Evolutionary conservation across 2,888 invertebrate genomes (phyloP).

Genomic region (Drosophila differens): DNA sequence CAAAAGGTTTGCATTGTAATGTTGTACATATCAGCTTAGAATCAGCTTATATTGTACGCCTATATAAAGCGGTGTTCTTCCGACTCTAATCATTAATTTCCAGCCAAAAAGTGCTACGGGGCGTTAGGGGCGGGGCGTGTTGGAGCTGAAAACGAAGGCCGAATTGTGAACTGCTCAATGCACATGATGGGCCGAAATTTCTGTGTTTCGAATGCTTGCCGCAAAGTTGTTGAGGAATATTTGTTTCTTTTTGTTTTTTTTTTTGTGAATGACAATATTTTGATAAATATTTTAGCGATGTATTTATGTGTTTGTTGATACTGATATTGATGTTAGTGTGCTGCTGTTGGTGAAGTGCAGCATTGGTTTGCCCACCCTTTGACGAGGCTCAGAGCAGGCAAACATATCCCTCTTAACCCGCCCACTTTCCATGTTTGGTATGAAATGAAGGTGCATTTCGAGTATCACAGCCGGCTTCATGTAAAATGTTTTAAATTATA

Average conservation of each 20-base stretch:
- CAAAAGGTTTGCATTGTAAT: conserved; percentile 70
- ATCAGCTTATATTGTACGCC: conserved; percentile 32
- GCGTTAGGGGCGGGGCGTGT: conserved; percentile 51
- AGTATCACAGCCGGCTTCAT: conserved; percentile 17
- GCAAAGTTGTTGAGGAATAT: conserved; percentile 66
- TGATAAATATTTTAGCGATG: conserved; percentile 34
- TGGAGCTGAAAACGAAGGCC: conserved; percentile 21
- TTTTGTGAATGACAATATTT: conserved; percentile 7
- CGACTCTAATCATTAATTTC: conserved; percentile 52
- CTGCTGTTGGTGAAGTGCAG: conserved; percentile 44
- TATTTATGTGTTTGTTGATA: conserved; percentile 42
- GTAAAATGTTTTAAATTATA: background rate
- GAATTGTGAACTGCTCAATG: conserved; percentile 48
- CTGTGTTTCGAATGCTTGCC: conserved; percentile 38
- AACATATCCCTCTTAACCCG: conserved; percentile 82
- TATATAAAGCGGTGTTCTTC: conserved; percentile 71
- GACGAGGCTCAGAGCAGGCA: conserved; percentile 59
- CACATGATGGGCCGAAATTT: conserved; percentile 71
- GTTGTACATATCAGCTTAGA: conserved; percentile 35
- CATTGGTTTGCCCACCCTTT: conserved; percentile 59
- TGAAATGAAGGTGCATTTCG: conserved; percentile 58
- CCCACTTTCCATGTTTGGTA: conserved; percentile 82
- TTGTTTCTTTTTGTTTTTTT: conserved; percentile 9
- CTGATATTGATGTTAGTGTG: conserved; percentile 41
- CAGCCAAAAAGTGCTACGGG: conserved; percentile 40